Evolutionary conservation across 2,797 vertebrate genomes (phyloP), one percentile per base, ranked within the genome.

Genomic region (Thaleichthys pacificus): DNA sequence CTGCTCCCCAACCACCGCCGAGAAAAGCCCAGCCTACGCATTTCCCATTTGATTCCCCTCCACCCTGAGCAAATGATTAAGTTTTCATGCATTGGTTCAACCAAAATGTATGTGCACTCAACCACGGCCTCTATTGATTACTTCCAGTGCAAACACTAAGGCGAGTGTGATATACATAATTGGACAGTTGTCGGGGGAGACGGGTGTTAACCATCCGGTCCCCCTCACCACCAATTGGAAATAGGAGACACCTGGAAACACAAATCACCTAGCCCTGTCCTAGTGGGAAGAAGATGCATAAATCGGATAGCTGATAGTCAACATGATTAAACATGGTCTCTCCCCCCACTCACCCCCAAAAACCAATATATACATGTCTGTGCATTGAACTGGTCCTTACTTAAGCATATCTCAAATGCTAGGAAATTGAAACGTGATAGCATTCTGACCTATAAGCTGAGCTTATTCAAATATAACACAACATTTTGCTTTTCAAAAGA

Each of bases 71-170:
- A 89, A 96, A 95, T 96, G 94, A 98, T 99, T 97, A 96, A 89
- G 94, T 96, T 98, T 98, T 97, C 95, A 98, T 98, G 96, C 96
- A 96, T 98, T 94, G 94, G 94, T 96, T 94, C 93, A 84, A 90
- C 95, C 93, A 96, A 97, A 97, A 97, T 96, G 95, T 95, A 95
- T 96, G 96, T 94, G 95, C 96, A 94, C 93, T 97, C 96, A 97
- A 95, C 95, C 96, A 96, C 93, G 92, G 97, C 97, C 94, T 95
- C 94, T 95, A 99, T 99, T 99, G 97, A 99, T 99, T 98, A 97
- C 94, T 96, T 97, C 95, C 94, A 94, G 92, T 89, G 95, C 96
- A 97, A 97, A 97, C 96, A 97, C 95, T 97, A 94, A 94, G 92
- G 94, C 91, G 94, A 94, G 94, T 96, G 95, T 95, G 95, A 97